These are phyloP conservation scores for Spisula solida DNA, from an alignment of 2,888 invertebrate species.

Conservation along the genomic window DNA sequence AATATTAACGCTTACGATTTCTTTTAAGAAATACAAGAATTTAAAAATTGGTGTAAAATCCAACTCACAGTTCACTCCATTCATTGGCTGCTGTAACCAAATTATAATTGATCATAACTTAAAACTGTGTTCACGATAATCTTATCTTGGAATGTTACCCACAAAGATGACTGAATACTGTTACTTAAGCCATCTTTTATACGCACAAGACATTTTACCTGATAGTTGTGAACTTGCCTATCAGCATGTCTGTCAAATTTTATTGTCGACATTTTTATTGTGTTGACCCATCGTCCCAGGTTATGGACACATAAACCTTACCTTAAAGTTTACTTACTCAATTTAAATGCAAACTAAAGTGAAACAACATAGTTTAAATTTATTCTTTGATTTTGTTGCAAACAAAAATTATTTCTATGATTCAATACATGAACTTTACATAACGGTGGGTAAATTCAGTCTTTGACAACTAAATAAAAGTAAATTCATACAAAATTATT, in stretches of 20 bases:
- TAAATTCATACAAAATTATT: too few species aligned
- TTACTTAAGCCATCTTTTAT: slow-evolving; percentile 16
- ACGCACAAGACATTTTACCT: neutral
- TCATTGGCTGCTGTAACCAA: too few species aligned
- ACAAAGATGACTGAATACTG: neutral
- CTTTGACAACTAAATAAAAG: too few species aligned
- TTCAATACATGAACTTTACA: too few species aligned
- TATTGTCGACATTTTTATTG: slow-evolving; percentile 1
- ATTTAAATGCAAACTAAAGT: neutral
- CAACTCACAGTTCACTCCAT: too few species aligned
- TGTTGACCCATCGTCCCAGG: neutral
- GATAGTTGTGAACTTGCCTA: neutral
- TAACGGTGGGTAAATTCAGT: too few species aligned
- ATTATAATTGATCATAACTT: too few species aligned
- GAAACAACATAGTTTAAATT: neutral
- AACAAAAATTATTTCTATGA: neutral
- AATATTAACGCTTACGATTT: too few species aligned
- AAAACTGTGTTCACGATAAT: neutral
- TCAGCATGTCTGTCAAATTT: neutral
- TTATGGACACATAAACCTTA: neutral
- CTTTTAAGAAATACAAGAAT: too few species aligned
- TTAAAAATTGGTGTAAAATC: too few species aligned
- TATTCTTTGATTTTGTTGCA: neutral
- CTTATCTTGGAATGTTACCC: neutral
- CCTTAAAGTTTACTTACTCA: neutral